Evolutionary conservation across 2,113 vertebrate species (phyloP), one percentile per base, ranked within the genome.

Genomic region (Mungos mungo): DNA sequence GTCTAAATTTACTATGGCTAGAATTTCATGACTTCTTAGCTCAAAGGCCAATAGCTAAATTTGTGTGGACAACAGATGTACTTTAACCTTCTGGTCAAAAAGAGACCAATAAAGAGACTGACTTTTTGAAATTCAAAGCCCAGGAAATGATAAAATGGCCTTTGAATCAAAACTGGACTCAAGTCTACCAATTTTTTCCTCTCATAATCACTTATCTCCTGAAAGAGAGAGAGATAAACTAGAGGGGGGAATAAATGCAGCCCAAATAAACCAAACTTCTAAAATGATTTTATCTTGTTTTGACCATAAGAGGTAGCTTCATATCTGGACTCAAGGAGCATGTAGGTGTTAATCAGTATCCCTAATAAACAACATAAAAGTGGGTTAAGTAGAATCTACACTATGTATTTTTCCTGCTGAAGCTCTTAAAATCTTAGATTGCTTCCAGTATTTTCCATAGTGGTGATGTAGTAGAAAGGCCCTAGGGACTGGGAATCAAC

Each of bases 1-100:
- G 82, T 95, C 95, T 97, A 96, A 97, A 97, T 97, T 98, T 97
- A 95, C 94, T 95, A n/a, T 47, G 72, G 85, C 94, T 97, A 88
- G 97, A 96, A 98, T 93, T 97, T 97, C 85, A 89, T 52, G 96
- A 96, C 83, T 52, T 85, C 95, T 94, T 84, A 83, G 68, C 94
- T 89, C 9, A 11, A 96, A 96, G 94, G 86, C 94, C 95, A 94
- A 96, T 33, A 95, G 94, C 69, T 95, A 94, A 97, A 96, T 94
- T 25, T 90, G 93, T 94, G 91, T 94, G 94, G 97, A 87, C 82
- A 86, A 76, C 97, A 98, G 97, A 98, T 97, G 91, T 94, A 89
- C 33, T 98, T 96, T 92, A 98, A 97, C 97, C 96, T 94, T 74
- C 66, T 47, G 27, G 27, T 80, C 85, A 72, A 93, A 93, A 97